Evolutionary conservation across 2,888 invertebrate species (phyloP), one percentile per base, ranked within the genome.

Genomic region (Patella caerulea): DNA sequence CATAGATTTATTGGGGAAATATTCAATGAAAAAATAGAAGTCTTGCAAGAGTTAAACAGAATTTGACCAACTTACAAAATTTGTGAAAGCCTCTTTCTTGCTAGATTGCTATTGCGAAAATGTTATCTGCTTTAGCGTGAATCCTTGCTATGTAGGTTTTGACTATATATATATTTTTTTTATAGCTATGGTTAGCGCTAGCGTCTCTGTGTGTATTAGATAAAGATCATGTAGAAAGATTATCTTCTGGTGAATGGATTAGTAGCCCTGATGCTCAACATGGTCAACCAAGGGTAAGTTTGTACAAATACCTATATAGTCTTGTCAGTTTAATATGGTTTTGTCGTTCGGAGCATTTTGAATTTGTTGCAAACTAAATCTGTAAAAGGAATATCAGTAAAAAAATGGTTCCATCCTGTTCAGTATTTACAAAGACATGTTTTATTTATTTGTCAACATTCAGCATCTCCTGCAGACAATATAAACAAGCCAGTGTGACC

Each of bases 141-240:
- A 34, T 14, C 55, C 15, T 54, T 1, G 5, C 17, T 65, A 29
- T 9, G 11, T 19, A 75, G 53, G 52, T 53, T 24, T 56, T n/a
- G 45, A 34, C 15, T 4, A 15, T 17, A 65, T 55, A 11, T 29
- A 34, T 75, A 56, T 24, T 72, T 75, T 72, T 70, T 59, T 80
- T 82, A 2, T 80, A 91, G 90, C 83, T 93, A 75, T 99, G 99
- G 99, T 92, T 98, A 85, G 96, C 98, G 0, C 92, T 99, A 75
- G 97, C 98, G 0, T 96, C 98, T 1, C 94, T 99, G 17, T 97
- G 98, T 91, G 96, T 98, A 3, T 93, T 98, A 83, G 97, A 97
- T 78, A 95, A 96, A 77, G 96, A 97, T 81, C 97, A 98, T 89
- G 96, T 97, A 0, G 97, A 97, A 85, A 92, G 95, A 80, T 91